Conservation (phyloP, 2,888 invertebrate genomes). For the Zeuzera pyrina region DNA sequence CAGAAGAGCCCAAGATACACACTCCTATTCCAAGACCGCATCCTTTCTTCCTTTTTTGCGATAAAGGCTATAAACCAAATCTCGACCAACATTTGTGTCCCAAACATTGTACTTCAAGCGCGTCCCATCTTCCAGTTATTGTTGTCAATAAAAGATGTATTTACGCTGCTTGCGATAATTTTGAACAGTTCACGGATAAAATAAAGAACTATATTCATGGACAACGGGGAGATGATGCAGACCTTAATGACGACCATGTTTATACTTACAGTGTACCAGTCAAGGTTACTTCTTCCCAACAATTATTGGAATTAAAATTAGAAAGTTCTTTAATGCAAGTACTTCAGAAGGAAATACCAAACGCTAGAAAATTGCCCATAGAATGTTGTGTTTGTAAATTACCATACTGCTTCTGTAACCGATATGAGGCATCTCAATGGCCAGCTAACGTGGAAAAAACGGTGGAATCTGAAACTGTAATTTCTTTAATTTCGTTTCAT, state of each 20-base stretch:
- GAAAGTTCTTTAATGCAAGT: slow-evolving; percentile 54
- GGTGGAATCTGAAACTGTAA: slow-evolving; percentile 7
- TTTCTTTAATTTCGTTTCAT: slow-evolving; percentile 13
- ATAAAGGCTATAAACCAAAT: slow-evolving; percentile 35
- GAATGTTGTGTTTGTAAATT: slow-evolving; percentile 36
- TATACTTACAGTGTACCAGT: slow-evolving; percentile 39
- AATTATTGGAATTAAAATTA: slow-evolving; percentile 33
- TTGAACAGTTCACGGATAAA: slow-evolving; percentile 40
- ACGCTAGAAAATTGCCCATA: slow-evolving; percentile 27
- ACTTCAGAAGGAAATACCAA: slow-evolving; percentile 42
- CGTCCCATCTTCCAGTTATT: slow-evolving; percentile 47
- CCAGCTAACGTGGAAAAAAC: slow-evolving; percentile 1
- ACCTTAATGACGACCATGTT: slow-evolving; percentile 35
- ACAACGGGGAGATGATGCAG: slow-evolving; percentile 29
- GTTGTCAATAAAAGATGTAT: slow-evolving; percentile 49
- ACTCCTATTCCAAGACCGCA: slow-evolving; percentile 37
- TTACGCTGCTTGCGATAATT: slow-evolving; percentile 55
- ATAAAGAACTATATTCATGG: slow-evolving; percentile 38
- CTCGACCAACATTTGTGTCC: slow-evolving; percentile 42
- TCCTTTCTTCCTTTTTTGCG: slow-evolving; percentile 51
- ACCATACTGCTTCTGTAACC: slow-evolving; percentile 39
- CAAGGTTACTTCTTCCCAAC: slow-evolving; percentile 30
- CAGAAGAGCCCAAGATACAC: slow-evolving; percentile 25
- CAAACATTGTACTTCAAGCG: slow-evolving; percentile 40
- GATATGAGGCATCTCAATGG: slow-evolving; percentile 17